A percentile compares a stretch with the other conserved stretches of the same genome.
Evolutionary conservation across 2,113 vertebrate genomes (phyloP).

Genomic region (Ariopsis seemanni): DNA sequence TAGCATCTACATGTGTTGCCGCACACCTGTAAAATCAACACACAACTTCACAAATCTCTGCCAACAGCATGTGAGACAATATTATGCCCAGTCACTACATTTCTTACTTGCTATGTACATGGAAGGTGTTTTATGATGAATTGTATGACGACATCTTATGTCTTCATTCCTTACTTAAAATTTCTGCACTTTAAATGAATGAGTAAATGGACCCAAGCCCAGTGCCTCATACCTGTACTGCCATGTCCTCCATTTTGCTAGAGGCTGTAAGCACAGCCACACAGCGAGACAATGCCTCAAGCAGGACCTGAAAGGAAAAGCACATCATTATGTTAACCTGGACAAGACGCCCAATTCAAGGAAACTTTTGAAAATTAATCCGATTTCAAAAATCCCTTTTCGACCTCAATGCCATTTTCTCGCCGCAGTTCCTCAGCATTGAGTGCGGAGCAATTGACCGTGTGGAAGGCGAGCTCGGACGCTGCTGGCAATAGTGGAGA

Average conservation of each 20-base stretch:
- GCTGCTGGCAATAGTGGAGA: conserved; percentile 90
- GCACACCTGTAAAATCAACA: conserved; percentile 80
- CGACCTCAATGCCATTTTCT: conserved; percentile 93
- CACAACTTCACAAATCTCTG: conserved; percentile 5
- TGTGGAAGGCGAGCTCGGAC: conserved; percentile 91
- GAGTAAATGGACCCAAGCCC: background rate
- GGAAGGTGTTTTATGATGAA: background rate
- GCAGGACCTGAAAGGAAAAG: conserved; percentile 75
- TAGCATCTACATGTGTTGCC: conserved; percentile 94
- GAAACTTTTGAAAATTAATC: background rate
- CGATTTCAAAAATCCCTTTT: background rate
- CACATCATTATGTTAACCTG: background rate
- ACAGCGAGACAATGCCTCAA: conserved; percentile 92
- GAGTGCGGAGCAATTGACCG: conserved; percentile 94
- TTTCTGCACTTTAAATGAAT: background rate
- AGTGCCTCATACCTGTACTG: conserved; percentile 82
- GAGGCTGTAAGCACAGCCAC: conserved; percentile 89
- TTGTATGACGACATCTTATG: background rate
- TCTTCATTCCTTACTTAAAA: background rate
- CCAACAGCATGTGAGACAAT: background rate
- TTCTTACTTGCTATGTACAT: background rate
- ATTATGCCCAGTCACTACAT: background rate
- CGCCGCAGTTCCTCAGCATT: conserved; percentile 95
- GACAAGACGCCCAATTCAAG: background rate
- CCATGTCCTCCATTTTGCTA: conserved; percentile 92